A percentile compares a stretch with the other conserved stretches of the same genome.
phyloP scores from a whole-genome alignment of 2,113 vertebrate genomes.

The Oryzias melastigma region DNA sequence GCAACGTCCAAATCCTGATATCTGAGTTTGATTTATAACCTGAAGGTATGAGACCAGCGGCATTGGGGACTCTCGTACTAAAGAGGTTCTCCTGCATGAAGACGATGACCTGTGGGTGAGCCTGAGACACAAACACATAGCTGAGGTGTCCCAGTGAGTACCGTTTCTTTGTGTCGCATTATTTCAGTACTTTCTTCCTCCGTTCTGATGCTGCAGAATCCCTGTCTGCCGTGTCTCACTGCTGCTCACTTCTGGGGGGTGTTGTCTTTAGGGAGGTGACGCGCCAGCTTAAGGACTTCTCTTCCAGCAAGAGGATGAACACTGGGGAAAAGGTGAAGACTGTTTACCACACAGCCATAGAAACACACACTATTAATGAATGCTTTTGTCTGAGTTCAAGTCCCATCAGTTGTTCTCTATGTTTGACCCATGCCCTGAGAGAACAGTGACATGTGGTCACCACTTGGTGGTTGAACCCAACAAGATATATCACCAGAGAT shows the following conservation, averaged over 20 bases:
- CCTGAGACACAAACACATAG: conserved; percentile 97
- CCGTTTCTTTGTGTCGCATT: neutral
- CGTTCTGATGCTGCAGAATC: neutral
- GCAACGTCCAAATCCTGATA: neutral
- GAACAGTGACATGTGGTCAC: too few relatives aligned
- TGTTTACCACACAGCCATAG: too few relatives aligned
- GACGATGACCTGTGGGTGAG: conserved; percentile 97
- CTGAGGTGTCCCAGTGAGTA: conserved; percentile 98
- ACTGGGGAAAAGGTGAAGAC: conserved; percentile 93
- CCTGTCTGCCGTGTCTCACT: neutral
- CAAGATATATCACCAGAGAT: too few relatives aligned
- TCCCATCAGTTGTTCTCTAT: too few relatives aligned
- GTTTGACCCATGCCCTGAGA: too few relatives aligned
- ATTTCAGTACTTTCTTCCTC: neutral
- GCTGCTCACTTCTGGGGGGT: neutral
- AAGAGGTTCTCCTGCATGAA: conserved; percentile 95
- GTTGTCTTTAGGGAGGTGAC: conserved; percentile 87
- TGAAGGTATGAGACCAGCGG: conserved; percentile 93
- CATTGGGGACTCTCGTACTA: conserved; percentile 90
- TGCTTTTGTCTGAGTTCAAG: too few relatives aligned
- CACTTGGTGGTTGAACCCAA: too few relatives aligned
- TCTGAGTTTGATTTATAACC: too few relatives aligned
- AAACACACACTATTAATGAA: too few relatives aligned
- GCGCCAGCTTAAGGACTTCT: conserved; percentile 97
- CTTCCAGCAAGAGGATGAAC: conserved; percentile 98